These are phyloP conservation scores for Argopecten irradians DNA, from an alignment of 1,140 invertebrate species.

Conservation along the genomic window DNA sequence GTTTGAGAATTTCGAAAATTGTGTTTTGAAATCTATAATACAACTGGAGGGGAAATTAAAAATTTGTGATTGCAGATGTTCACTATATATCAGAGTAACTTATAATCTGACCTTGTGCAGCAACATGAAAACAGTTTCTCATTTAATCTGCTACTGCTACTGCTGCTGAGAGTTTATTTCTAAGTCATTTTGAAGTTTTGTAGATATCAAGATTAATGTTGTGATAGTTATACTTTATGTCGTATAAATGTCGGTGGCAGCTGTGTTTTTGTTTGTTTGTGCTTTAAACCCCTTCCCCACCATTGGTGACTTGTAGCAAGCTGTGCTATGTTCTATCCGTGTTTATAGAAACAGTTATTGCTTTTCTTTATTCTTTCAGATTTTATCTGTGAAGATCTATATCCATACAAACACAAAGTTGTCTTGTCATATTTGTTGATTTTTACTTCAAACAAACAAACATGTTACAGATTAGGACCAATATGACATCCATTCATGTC, in stretches of 20 bases:
- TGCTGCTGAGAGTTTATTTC: neutral
- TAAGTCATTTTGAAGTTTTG: neutral
- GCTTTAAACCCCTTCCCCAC: neutral
- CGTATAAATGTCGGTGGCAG: neutral
- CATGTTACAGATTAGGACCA: no score
- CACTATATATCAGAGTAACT: no score
- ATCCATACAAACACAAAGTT: neutral
- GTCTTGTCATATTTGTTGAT: no score
- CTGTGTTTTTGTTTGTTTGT: neutral
- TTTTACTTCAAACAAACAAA: no score
- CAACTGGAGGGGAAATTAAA: no score
- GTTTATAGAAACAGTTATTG: neutral
- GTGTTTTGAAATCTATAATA: no score
- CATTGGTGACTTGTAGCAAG: neutral
- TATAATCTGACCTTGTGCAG: no score
- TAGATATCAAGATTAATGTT: neutral
- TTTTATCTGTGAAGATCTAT: neutral
- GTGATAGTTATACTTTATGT: neutral
- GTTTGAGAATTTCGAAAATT: no score
- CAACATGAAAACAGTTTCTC: no score
- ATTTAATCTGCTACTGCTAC: no score
- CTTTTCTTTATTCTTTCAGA: neutral
- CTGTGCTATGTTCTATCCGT: neutral
- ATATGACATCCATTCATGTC: no score
- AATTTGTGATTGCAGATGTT: no score